phyloP scores from a whole-genome alignment of 2,797 vertebrate genomes.

The Scarus forsteni region DNA sequence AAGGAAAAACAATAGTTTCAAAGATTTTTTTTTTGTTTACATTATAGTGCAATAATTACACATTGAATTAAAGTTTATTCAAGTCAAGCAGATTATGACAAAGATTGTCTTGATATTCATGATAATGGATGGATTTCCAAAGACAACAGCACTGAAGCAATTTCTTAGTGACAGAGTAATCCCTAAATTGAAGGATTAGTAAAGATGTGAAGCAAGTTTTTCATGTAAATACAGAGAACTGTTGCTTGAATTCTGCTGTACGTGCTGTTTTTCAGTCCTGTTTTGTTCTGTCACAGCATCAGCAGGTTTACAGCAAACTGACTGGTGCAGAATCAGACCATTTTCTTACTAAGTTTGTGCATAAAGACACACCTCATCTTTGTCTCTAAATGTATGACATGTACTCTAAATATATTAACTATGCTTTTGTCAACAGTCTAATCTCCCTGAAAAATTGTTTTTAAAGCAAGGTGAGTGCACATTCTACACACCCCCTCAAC shows the following conservation, averaged over 20 bases:
- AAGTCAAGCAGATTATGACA: not conserved
- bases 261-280: not conserved
- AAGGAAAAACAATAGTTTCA: conserved; percentile 25
- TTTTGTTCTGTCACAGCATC: not conserved
- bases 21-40: conserved; percentile 21
- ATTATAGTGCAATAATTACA: no score
- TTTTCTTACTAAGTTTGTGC: conserved; percentile 18
- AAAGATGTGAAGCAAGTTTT: conserved; percentile 28
- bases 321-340: not conserved
- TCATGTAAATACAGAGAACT: conserved; percentile 29
- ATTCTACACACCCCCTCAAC: conserved; percentile 44
- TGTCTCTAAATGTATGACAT: conserved; percentile 67
- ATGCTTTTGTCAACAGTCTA: conserved; percentile 38
- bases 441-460: conserved; percentile 65
- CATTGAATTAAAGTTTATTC: not conserved
- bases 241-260: not conserved
- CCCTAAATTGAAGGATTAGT: conserved; percentile 41
- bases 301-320: conserved; percentile 12
- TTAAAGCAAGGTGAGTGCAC: conserved; percentile 65
- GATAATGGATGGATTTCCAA: conserved; percentile 41
- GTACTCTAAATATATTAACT: conserved; percentile 61
- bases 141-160: conserved; percentile 5
- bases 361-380: conserved; percentile 46
- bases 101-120: not conserved
- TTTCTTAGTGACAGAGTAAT: conserved; percentile 38